Base-by-base conservation (phyloP, 2,888 invertebrate genomes). In the Dysmachus trigonus region DNA sequence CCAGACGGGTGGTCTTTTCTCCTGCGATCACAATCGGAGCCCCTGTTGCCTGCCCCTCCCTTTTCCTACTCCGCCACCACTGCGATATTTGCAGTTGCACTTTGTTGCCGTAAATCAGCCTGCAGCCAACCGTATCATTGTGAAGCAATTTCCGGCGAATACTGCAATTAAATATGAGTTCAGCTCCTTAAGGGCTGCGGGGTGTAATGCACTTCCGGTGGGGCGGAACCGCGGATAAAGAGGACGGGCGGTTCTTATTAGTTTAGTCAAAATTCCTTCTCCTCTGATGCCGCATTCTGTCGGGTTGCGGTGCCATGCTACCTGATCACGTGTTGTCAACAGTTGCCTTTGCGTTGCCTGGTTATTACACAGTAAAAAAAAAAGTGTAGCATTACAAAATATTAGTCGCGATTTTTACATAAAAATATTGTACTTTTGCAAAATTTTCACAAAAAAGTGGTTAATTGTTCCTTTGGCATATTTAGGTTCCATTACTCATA, bases 111-210 rank as follows among this genome's bases (percentile, higher is more conserved):
- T 62, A 18, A 81, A 81, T 81, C 81, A 81, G 31, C 47, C 31
- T 31, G 53, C 31, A 81, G 81, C 53, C 81, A 53, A 81, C 33
- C 81, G 51, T 18, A 53, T 81, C 81, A 81, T 81, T 81, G 81
- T 53, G 18, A 62, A 18, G 53, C 81, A 53, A 81, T 81, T 81
- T 81, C 53, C 81, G 31, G 33, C 51, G 33, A 47, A 81, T 79
- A 7, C 22, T 8, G 22, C 79, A 79, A 79, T 79, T 79, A 79
- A 79, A 79, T 51, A 79, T 79, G 51, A 76, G 2, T 38, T 41
- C 76, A 15, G 47, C 47, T 47, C 47, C 18, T 47, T 47, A 6
- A n/a, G n/a, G n/a, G n/a, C n/a, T n/a, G n/a, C n/a, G 47, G 47
- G 47, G n/a, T 47, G n/a, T n/a, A 6, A n/a, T 47, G 47, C 18